phyloP scores from a whole-genome alignment of 2,888 invertebrate genomes.

The Lycia hirtaria region DNA sequence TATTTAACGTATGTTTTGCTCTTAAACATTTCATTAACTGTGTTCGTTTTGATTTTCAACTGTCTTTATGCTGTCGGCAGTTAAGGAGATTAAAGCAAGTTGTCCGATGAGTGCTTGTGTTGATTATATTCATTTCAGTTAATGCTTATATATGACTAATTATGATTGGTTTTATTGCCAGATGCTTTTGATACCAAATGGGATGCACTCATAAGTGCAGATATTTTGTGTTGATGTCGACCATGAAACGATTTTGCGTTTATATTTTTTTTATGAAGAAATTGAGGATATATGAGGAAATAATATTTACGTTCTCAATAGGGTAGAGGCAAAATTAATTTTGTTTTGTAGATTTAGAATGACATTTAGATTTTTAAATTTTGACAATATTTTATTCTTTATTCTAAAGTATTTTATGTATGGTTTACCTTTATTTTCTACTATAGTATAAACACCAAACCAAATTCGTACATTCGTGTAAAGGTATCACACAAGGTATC shows the following conservation, averaged over 20 bases:
- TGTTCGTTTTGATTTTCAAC: slow-evolving; percentile 39
- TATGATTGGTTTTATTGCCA: slow-evolving; percentile 1
- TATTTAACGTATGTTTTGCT: slow-evolving; percentile 50
- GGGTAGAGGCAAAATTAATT: too few species aligned
- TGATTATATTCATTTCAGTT: neutral
- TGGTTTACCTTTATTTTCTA: too few species aligned
- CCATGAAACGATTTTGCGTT: neutral
- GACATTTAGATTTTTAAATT: too few species aligned
- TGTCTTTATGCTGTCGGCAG: slow-evolving; percentile 39
- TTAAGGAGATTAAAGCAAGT: slow-evolving; percentile 30
- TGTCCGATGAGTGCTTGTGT: slow-evolving; percentile 4
- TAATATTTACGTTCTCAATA: neutral
- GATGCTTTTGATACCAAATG: slow-evolving; percentile 6
- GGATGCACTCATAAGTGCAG: slow-evolving; percentile 12
- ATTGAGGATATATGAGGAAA: too few species aligned
- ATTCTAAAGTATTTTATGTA: too few species aligned
- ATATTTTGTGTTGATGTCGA: neutral
- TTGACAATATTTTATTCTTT: too few species aligned
- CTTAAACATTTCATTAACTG: slow-evolving; percentile 41
- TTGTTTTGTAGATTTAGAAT: too few species aligned
- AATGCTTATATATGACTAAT: slow-evolving; percentile 1
- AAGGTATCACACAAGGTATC: too few species aligned
- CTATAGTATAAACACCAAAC: too few species aligned
- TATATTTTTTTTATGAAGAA: too few species aligned
- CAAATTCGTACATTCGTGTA: too few species aligned